Evolutionary conservation across 2,113 vertebrate genomes (phyloP).

Genomic region (Lutjanus erythropterus): DNA sequence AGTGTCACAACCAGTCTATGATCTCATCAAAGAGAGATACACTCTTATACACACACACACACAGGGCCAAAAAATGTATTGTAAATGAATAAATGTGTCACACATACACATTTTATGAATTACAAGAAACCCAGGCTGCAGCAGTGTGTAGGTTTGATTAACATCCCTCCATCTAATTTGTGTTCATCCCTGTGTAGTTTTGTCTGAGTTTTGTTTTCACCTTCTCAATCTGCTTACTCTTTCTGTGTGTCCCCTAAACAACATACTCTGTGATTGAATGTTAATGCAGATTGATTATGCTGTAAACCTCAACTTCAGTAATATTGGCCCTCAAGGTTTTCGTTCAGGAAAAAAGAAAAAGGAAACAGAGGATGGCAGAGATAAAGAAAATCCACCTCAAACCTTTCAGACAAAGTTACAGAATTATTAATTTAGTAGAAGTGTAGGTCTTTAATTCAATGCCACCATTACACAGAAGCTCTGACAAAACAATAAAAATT

Average conservation of each 20-base stretch:
- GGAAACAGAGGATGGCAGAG: neutral
- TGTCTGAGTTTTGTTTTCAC: neutral
- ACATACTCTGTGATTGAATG: slow-evolving; percentile 12
- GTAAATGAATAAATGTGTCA: neutral
- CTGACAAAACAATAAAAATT: neutral
- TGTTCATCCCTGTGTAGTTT: neutral
- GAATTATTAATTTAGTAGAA: neutral
- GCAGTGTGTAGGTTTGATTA: neutral
- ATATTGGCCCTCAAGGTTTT: slow-evolving; percentile 21
- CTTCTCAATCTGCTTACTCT: neutral
- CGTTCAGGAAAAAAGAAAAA: slow-evolving; percentile 3
- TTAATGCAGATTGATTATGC: slow-evolving; percentile 47
- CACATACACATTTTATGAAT: neutral
- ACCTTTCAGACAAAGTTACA: neutral
- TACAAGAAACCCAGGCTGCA: neutral
- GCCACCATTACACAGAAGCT: neutral
- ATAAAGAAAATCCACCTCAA: neutral
- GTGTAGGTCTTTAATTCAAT: neutral
- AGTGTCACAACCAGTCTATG: slow-evolving; percentile 62
- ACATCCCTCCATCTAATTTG: too few species aligned
- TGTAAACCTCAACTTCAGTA: slow-evolving; percentile 32
- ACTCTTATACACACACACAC: slow-evolving; percentile 6
- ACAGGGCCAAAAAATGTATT: neutral
- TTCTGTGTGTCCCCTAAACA: neutral
- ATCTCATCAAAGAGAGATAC: slow-evolving; percentile 45